Conservation (phyloP, 1,140 invertebrate genomes). For the Acyrthosiphon pisum region DNA sequence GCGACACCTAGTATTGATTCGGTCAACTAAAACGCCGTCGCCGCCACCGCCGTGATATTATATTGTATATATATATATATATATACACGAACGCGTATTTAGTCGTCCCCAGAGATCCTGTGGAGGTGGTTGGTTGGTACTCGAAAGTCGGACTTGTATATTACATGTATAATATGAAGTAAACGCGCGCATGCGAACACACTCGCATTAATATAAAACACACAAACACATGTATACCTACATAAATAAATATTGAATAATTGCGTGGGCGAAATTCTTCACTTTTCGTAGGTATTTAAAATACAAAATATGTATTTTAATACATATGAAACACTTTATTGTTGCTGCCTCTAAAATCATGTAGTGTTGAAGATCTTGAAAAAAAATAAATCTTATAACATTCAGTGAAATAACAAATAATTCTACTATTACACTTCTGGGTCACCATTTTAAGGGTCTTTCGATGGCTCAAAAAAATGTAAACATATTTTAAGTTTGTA, state of each 20-base stretch:
- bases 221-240: background rate
- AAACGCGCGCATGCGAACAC: background rate
- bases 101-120: background rate
- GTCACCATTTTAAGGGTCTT: background rate
- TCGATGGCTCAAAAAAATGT: too few species aligned
- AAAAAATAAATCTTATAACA: background rate
- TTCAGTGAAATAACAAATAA: background rate
- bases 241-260: background rate
- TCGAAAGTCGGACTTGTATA: background rate
- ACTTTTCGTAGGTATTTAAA: background rate
- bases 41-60: background rate
- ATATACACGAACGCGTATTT: background rate
- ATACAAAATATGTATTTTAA: background rate
- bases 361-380: background rate
- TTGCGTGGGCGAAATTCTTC: background rate
- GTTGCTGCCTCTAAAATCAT: background rate
- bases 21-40: constrained; percentile 19
- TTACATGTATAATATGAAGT: background rate
- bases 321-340: background rate
- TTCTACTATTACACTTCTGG: background rate
- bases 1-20: constrained; percentile 55
- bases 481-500: background rate
- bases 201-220: too few species aligned
- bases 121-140: background rate
- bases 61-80: background rate